Base-by-base conservation (phyloP, 2,888 invertebrate genomes). In the Athetis lepigone region DNA sequence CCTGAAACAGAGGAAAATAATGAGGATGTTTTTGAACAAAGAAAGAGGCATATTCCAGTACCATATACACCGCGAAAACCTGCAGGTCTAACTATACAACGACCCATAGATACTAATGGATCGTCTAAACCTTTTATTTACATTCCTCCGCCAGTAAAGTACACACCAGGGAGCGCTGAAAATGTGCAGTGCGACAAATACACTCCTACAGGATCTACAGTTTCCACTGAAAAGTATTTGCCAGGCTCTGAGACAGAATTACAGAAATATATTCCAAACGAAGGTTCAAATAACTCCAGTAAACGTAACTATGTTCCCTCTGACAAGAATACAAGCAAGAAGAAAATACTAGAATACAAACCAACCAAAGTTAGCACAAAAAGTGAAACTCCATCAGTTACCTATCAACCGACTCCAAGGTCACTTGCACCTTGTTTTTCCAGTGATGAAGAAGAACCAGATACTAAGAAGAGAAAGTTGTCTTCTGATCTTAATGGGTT, bases 31-130 rank as follows among this genome's bases (percentile, higher is more conserved):
- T 84, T 80, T 66, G 94, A 94, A 77, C 91, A 91, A 80, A 89
- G 86, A 76, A 92, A 86, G 70, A 89, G 90, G 79, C 95, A 95
- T 78, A 95, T 95, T 76, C 95, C 95, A 54, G 95, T 95, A 47
- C 95, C 95, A 27, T 95, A 95, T 60, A 95, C 95, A 18, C 95
- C 95, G 6, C 87, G 94, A 69, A 94, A 95, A 81, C 95, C 95
- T 25, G 84, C 90, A 11, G 89, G 87, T 70, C 62, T 90, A 66
- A 83, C 90, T 46, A 88, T 93, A 16, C 91, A 90, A 77, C 88
- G 93, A 60, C 87, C 91, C 42, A 77, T 86, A 46, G 93, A 93
- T 51, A 86, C 85, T 45, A 91, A 92, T 84, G 92, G 89, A 42
- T 84, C 88, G 29, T 83, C 86, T 29, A 93, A 93, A 73, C 90